Conservation (phyloP, 1,140 invertebrate species). For the Procambarus virginalis region DNA sequence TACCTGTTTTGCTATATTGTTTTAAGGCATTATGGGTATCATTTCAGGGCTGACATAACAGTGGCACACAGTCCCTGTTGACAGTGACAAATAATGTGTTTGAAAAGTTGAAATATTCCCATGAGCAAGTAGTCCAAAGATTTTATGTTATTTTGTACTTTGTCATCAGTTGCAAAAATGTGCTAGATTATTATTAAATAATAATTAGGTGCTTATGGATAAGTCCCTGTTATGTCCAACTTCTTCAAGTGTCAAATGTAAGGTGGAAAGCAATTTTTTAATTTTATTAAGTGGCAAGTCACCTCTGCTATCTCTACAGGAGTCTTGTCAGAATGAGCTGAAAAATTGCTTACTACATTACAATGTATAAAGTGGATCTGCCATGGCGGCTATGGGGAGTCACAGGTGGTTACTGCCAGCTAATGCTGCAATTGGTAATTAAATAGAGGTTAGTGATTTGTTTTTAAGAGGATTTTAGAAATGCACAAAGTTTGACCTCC, state of each 20-base stretch:
- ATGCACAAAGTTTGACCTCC: slow-evolving; percentile 61
- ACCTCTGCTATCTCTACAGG: background rate
- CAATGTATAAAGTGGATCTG: slow-evolving; percentile 61
- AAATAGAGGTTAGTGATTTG: slow-evolving; percentile 43
- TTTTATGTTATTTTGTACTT: slow-evolving; percentile 28
- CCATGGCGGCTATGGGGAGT: slow-evolving; percentile 71
- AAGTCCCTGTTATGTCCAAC: slow-evolving; percentile 62
- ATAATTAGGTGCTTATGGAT: slow-evolving; percentile 51
- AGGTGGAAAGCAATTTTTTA: slow-evolving; percentile 34
- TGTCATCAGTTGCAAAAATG: slow-evolving; percentile 34
- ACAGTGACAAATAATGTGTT: background rate
- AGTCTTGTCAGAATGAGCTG: background rate
- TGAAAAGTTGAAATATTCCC: slow-evolving; percentile 17
- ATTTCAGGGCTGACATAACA: slow-evolving; percentile 47
- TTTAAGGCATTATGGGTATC: slow-evolving; percentile 46
- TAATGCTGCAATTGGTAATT: slow-evolving; percentile 13
- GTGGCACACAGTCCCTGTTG: slow-evolving; percentile 42
- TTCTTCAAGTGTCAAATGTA: slow-evolving; percentile 63
- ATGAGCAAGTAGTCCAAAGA: slow-evolving; percentile 56
- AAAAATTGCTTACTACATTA: slow-evolving; percentile 41
- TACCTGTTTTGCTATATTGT: slow-evolving; percentile 28
- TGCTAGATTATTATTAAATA: slow-evolving; percentile 20
- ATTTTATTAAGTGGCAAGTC: background rate
- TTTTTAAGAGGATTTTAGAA: slow-evolving; percentile 21
- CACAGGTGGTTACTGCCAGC: slow-evolving; percentile 36